phyloP scores from a whole-genome alignment of 1,140 invertebrate species.

The Aphaenogaster floridana region DNA sequence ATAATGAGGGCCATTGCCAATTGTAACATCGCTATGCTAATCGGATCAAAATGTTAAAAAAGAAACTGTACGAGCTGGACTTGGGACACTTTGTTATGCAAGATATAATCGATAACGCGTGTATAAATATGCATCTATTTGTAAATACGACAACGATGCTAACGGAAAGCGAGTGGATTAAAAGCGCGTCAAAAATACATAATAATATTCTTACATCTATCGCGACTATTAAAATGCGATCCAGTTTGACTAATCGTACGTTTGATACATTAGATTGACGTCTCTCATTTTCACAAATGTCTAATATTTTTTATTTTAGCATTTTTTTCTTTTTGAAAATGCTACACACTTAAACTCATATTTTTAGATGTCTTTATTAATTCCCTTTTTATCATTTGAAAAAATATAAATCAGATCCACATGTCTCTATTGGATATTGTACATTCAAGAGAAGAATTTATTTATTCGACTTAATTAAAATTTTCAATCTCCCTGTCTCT shows the following conservation, averaged over 20 bases:
- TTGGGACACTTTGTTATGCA: conserved; percentile 40
- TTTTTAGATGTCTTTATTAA: not conserved
- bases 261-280: conserved; percentile 10
- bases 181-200: conserved; percentile 23
- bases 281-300: not conserved
- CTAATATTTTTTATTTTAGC: not conserved
- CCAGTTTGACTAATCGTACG: not conserved
- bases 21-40: conserved; percentile 22
- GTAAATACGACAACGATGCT: conserved; percentile 33
- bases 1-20: not conserved
- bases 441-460: not conserved
- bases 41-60: conserved; percentile 41
- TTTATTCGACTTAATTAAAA: not conserved
- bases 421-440: not conserved
- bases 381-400: not conserved
- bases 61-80: conserved; percentile 5
- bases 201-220: conserved; percentile 28
- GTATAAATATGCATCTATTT: conserved; percentile 53
- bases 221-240: not conserved
- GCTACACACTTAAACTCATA: not conserved
- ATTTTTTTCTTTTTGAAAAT: not conserved
- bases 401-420: not conserved
- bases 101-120: conserved; percentile 49
- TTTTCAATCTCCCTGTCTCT: not conserved
- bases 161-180: conserved; percentile 16